A percentile compares a stretch with the other conserved stretches of the same genome.
phyloP scores from a whole-genome alignment of 2,888 invertebrate genomes.

The Parnassius mnemosyne region DNA sequence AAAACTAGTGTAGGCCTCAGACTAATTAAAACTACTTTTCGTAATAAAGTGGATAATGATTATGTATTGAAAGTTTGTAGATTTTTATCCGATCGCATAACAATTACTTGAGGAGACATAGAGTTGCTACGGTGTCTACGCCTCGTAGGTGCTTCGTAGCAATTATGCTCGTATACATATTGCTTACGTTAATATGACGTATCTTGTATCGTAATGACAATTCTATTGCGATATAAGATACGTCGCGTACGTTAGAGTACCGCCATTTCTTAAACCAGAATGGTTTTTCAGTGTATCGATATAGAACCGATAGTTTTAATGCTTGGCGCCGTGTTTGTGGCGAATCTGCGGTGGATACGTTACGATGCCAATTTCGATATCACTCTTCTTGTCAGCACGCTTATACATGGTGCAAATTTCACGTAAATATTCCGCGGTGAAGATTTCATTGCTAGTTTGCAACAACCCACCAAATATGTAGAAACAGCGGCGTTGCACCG shows the following conservation, averaged over 20 bases:
- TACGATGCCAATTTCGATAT: slow-evolving; percentile 57
- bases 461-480: not conserved
- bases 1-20: too few species aligned
- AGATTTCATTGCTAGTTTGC: slow-evolving; percentile 23
- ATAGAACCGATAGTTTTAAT: slow-evolving; percentile 60
- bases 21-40: too few species aligned
- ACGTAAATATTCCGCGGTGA: slow-evolving; percentile 24
- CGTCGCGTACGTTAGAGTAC: not conserved
- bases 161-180: not conserved
- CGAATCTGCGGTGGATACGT: slow-evolving; percentile 58
- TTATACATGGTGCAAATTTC: slow-evolving; percentile 39
- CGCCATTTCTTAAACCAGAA: slow-evolving; percentile 5
- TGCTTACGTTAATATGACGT: not conserved
- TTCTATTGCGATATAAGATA: too few species aligned
- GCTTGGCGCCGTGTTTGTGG: slow-evolving; percentile 57
- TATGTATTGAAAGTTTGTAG: too few species aligned
- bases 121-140: not conserved
- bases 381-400: slow-evolving; percentile 38
- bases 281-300: slow-evolving; percentile 45
- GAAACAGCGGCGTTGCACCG: slow-evolving; percentile 35
- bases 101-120: too few species aligned
- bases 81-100: too few species aligned
- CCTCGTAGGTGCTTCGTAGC: slow-evolving; percentile 1
- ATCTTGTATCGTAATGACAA: too few species aligned
- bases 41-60: too few species aligned